Percentiles rank a stretch among this genome's conserved stretches.
Evolutionary conservation across 2,797 vertebrate species (phyloP).

Genomic region (Holocentrus rufus): DNA sequence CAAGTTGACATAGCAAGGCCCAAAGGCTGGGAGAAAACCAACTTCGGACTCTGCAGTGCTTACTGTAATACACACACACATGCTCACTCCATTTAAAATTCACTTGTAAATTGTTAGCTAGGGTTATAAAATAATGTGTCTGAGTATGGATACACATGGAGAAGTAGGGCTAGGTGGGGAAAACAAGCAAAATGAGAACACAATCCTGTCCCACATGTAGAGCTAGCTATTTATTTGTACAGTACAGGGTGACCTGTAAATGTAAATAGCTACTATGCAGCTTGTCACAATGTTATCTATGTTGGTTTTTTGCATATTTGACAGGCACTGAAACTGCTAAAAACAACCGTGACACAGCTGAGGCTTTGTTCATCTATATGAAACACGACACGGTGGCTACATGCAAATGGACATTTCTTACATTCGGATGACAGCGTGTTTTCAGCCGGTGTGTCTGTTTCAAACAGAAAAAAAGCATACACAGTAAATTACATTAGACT

Average conservation of each 20-base stretch:
- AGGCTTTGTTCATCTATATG: background rate
- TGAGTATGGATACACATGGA: background rate
- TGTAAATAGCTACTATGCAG: background rate
- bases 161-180: background rate
- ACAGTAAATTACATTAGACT: background rate
- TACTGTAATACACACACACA: constrained; percentile 68
- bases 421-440: constrained; percentile 83
- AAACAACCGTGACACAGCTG: too few relatives aligned
- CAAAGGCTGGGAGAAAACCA: constrained; percentile 96
- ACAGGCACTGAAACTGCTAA: too few relatives aligned
- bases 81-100: constrained; percentile 10
- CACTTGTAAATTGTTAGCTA: background rate
- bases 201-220: background rate
- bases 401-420: constrained; percentile 62
- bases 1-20: constrained; percentile 94
- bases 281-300: background rate
- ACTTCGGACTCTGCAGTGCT: constrained; percentile 85
- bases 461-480: constrained; percentile 63
- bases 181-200: background rate
- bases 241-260: background rate
- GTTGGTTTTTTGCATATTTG: background rate
- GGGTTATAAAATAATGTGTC: background rate
- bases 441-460: constrained; percentile 85
- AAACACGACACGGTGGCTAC: background rate
- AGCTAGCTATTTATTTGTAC: background rate